Conservation (phyloP, 1,140 invertebrate species). For the Maconellicoccus hirsutus region DNA sequence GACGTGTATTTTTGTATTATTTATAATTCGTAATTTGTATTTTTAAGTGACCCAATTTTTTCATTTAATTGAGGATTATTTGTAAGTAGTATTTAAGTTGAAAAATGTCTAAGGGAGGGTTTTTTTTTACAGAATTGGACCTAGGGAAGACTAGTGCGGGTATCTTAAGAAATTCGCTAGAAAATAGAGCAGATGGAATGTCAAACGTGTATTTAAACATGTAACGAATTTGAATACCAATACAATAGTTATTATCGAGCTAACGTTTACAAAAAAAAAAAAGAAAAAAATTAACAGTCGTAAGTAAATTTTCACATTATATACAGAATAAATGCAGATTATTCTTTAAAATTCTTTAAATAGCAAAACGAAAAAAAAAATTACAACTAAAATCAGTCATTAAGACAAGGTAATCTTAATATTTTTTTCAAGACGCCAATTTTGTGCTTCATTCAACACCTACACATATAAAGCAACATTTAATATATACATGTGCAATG, state of each 20-base stretch:
- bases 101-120: no score
- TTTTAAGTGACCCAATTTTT: no score
- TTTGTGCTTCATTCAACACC: neutral
- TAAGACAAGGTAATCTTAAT: conserved; percentile 4
- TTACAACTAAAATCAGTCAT: neutral
- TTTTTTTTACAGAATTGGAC: no score
- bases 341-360: neutral
- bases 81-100: no score
- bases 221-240: neutral
- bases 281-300: neutral
- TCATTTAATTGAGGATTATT: no score
- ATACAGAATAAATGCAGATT: neutral
- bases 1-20: no score
- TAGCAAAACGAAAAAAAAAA: neutral
- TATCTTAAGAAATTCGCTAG: no score
- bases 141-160: no score
- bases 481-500: conserved; percentile 5
- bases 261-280: neutral
- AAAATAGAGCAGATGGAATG: neutral
- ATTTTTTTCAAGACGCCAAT: neutral
- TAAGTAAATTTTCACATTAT: neutral
- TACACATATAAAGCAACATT: conserved; percentile 5
- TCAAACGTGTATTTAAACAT: conserved; percentile 9
- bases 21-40: no score
- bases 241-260: neutral